These are phyloP conservation scores for Ageneiosus marmoratus DNA, from an alignment of 2,113 vertebrate species.

Conservation along the genomic window DNA sequence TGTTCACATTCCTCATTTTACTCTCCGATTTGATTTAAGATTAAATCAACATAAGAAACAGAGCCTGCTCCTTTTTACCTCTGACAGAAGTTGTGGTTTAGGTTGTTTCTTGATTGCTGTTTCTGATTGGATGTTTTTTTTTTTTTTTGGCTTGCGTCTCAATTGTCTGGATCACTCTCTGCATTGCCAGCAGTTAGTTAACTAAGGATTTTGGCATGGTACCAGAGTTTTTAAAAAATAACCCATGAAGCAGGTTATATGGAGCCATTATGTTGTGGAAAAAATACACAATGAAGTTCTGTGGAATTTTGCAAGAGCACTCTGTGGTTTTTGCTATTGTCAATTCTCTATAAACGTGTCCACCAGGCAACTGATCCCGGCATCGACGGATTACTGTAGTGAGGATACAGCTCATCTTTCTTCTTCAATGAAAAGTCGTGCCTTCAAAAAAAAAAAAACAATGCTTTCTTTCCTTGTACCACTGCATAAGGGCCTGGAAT, in stretches of 20 bases:
- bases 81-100: slow-evolving; percentile 51
- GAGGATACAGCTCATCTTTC: slow-evolving; percentile 66
- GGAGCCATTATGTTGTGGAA: slow-evolving; percentile 39
- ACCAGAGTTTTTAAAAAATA: slow-evolving; percentile 69
- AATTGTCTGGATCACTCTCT: slow-evolving; percentile 66
- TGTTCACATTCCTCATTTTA: neutral
- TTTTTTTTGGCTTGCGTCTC: slow-evolving; percentile 63
- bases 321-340: slow-evolving; percentile 45
- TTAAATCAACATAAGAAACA: slow-evolving; percentile 1
- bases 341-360: slow-evolving; percentile 36
- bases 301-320: slow-evolving; percentile 6
- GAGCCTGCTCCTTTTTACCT: slow-evolving; percentile 51
- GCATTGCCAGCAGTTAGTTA: slow-evolving; percentile 65
- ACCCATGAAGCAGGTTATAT: slow-evolving; percentile 68
- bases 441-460: slow-evolving; percentile 55
- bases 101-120: slow-evolving; percentile 54
- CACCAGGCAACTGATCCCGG: slow-evolving; percentile 35
- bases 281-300: slow-evolving; percentile 68
- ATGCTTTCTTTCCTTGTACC: neutral
- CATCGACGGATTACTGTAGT: slow-evolving; percentile 43
- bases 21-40: neutral
- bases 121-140: slow-evolving; percentile 48
- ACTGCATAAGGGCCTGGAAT: slow-evolving; percentile 59
- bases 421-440: slow-evolving; percentile 56
- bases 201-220: slow-evolving; percentile 68